These are phyloP conservation scores for Chaetura pelagica DNA, from an alignment of 2,113 vertebrate species.

Conservation along the genomic window DNA sequence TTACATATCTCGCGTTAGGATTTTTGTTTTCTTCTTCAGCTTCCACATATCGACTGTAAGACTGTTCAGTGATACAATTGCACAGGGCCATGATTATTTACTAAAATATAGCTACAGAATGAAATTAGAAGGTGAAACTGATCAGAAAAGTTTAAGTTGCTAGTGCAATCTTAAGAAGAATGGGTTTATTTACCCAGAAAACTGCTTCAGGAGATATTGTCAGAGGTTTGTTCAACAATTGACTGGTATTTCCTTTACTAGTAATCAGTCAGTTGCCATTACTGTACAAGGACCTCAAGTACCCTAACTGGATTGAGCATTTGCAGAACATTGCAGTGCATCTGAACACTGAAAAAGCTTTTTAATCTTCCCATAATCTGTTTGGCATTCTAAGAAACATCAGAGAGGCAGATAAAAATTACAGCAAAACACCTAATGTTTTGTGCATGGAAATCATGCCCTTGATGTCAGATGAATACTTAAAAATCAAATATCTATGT, in stretches of 20 bases:
- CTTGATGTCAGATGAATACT: background rate
- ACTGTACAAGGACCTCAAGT: background rate
- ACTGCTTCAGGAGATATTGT: background rate
- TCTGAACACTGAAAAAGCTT: background rate
- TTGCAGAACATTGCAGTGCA: background rate
- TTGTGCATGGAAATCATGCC: background rate
- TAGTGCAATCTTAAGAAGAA: background rate
- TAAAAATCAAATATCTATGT: background rate
- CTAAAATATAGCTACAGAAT: background rate
- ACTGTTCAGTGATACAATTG: background rate
- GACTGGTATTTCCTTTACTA: background rate
- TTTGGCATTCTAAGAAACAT: background rate
- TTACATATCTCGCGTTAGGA: background rate
- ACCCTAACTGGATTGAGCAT: background rate
- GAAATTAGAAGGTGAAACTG: background rate
- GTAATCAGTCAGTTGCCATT: background rate
- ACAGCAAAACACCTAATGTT: background rate
- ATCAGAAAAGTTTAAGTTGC: background rate
- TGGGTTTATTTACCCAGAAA: background rate
- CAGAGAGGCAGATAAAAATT: background rate
- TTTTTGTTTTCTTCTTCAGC: background rate
- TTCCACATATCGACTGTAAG: background rate
- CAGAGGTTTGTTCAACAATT: background rate
- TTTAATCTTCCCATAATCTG: background rate
- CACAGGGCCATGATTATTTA: background rate